phyloP scores from a whole-genome alignment of 1,140 invertebrate genomes.

The Aricia agestis region DNA sequence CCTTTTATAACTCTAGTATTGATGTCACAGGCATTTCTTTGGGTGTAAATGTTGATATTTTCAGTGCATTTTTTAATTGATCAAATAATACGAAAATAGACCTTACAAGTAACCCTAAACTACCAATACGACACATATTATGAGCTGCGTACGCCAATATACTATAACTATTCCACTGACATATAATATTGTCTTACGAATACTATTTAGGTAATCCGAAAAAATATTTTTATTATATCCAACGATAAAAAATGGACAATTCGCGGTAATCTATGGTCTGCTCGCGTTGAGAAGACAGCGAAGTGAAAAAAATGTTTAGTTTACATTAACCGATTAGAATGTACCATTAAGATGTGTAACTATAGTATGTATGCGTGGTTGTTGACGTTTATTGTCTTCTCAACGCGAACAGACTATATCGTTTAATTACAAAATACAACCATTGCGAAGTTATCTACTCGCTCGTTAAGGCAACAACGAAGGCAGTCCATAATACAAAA shows the following conservation, averaged over 20 bases:
- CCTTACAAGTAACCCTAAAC: background rate
- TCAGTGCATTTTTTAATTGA: no score
- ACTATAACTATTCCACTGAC: background rate
- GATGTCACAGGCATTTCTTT: no score
- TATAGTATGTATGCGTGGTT: no score
- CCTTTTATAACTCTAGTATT: no score
- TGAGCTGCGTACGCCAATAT: background rate
- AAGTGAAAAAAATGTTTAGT: no score
- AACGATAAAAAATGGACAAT: constrained; percentile 8
- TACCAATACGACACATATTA: constrained; percentile 4
- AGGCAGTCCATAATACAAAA: constrained; percentile 43
- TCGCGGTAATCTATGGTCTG: background rate
- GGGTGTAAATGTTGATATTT: no score
- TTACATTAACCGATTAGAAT: no score
- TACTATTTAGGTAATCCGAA: constrained; percentile 3
- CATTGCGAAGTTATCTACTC: constrained; percentile 20
- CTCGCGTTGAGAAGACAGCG: no score
- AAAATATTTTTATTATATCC: constrained; percentile 3
- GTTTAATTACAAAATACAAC: constrained; percentile 37
- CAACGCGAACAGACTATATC: no score
- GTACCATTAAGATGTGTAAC: no score
- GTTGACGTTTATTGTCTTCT: no score
- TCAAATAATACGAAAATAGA: background rate
- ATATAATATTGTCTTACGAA: constrained; percentile 5
- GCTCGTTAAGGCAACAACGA: constrained; percentile 41